Evolutionary conservation across 2,888 invertebrate genomes (phyloP).

Genomic region (Omphaloscelis lunosa): DNA sequence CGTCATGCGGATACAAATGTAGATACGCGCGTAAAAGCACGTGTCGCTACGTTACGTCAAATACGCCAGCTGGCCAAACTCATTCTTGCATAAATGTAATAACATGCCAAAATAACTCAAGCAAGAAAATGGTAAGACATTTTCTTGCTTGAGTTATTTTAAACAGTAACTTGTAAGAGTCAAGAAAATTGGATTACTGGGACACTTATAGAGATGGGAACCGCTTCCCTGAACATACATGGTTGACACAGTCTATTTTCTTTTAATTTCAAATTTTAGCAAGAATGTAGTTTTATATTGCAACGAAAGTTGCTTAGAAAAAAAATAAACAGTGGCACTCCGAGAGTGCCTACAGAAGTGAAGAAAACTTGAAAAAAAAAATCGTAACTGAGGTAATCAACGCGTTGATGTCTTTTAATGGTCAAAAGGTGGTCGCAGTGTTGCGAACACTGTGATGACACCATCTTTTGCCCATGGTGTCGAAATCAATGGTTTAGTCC

Average conservation of each 20-base stretch:
- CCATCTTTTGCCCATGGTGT: no score
- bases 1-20: constrained; percentile 7
- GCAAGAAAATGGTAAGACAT: constrained; percentile 21
- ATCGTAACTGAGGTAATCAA: no score
- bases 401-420: no score
- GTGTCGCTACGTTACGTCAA: neutral
- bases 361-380: no score
- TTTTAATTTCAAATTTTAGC: constrained; percentile 56
- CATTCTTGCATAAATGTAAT: constrained; percentile 18
- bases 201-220: constrained; percentile 28
- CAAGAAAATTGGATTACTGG: constrained; percentile 52
- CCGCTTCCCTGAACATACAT: constrained; percentile 41
- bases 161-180: constrained; percentile 32
- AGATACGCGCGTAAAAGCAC: constrained; percentile 12
- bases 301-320: no score
- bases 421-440: no score
- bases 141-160: constrained; percentile 12
- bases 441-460: no score
- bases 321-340: no score
- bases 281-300: constrained; percentile 6
- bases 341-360: no score
- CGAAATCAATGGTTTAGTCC: no score
- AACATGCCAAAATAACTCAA: constrained; percentile 23
- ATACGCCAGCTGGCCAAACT: neutral
- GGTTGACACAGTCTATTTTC: constrained; percentile 51